Conservation (phyloP, 2,797 vertebrate species). For the Siniperca undulata region DNA sequence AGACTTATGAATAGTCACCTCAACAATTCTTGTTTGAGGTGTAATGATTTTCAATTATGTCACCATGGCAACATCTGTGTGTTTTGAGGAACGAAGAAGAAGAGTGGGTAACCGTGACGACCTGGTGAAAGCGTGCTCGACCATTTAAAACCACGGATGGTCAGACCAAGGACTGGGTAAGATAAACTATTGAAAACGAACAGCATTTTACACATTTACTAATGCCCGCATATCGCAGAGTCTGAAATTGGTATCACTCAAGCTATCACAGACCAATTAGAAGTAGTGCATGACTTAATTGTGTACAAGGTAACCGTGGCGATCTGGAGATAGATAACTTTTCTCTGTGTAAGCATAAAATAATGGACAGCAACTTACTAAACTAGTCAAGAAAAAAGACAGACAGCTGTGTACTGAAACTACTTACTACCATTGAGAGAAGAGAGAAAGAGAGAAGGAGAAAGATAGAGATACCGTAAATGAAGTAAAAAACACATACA, state of each 20-base stretch:
- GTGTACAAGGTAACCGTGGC: neutral
- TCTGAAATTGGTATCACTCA: constrained; percentile 28
- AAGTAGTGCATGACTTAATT: constrained; percentile 9
- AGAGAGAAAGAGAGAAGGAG: neutral
- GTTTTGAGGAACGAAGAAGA: constrained; percentile 52
- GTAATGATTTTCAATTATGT: constrained; percentile 83
- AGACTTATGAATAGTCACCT: constrained; percentile 76
- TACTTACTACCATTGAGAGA: neutral
- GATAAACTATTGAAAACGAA: constrained; percentile 34
- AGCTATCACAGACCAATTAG: constrained; percentile 21
- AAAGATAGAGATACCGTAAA: neutral
- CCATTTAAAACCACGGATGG: constrained; percentile 33
- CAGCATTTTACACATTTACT: constrained; percentile 27
- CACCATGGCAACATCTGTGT: constrained; percentile 74
- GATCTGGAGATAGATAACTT: neutral
- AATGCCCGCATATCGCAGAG: neutral
- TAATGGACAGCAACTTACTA: neutral
- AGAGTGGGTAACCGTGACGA: constrained; percentile 51
- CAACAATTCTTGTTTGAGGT: constrained; percentile 78
- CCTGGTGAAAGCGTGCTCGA: constrained; percentile 39
- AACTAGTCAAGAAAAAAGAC: constrained; percentile 31
- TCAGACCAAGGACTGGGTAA: constrained; percentile 46
- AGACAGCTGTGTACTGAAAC: constrained; percentile 16
- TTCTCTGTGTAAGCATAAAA: constrained; percentile 8
- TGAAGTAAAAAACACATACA: neutral